A percentile compares a stretch with the other conserved stretches of the same genome.
Conservation (phyloP, 2,113 vertebrate species). For the Megaptera novaeangliae region DNA sequence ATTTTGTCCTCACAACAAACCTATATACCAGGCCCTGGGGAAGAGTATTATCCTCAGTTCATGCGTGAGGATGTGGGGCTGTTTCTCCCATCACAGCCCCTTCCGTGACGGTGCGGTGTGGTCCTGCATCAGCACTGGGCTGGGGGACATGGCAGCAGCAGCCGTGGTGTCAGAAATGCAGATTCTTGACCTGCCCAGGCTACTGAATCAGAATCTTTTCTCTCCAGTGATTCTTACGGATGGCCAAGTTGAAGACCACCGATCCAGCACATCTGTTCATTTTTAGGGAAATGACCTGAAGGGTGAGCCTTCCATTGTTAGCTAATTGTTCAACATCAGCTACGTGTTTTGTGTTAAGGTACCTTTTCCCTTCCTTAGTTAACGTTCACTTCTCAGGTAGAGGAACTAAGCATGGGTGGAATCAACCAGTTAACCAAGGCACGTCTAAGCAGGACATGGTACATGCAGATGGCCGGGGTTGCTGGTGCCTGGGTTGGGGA, state of each 20-base stretch:
- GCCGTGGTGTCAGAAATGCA: neutral
- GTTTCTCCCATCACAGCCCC: neutral
- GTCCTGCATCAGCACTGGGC: neutral
- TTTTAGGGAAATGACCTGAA: neutral
- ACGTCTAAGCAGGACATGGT: neutral
- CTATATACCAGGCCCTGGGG: neutral
- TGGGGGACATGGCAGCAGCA: neutral
- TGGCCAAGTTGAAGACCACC: neutral
- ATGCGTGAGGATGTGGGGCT: rapidly evolving
- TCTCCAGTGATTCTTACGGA: neutral
- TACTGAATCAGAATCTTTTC: neutral
- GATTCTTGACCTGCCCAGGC: neutral
- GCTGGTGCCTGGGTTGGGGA: neutral
- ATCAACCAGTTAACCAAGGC: no score
- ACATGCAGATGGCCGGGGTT: no score
- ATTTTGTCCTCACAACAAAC: neutral
- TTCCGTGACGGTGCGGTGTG: neutral
- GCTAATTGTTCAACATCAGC: neutral
- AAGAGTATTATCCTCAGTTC: neutral
- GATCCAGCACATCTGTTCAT: neutral
- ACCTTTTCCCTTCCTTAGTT: neutral
- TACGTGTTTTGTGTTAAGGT: neutral
- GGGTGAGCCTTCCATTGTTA: neutral
- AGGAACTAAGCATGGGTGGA: neutral
- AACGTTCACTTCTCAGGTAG: neutral